phyloP scores from a whole-genome alignment of 2,113 vertebrate species.

The Coregonus clupeaformis region DNA sequence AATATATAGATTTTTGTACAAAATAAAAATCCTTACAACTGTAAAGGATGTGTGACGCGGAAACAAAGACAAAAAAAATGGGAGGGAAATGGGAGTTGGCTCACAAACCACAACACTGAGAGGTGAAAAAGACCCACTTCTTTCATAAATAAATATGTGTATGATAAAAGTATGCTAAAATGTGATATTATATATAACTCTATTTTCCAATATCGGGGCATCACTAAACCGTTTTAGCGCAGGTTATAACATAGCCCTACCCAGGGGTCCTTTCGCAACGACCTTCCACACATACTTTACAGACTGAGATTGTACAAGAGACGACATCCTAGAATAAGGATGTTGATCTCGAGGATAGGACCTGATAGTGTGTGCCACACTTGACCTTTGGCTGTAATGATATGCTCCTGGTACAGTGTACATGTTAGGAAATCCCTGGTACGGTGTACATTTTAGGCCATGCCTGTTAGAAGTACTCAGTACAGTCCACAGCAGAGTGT shows the following conservation, averaged over 20 bases:
- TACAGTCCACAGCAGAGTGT: constrained; percentile 34
- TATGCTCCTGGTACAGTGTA: constrained; percentile 37
- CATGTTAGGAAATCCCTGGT: constrained; percentile 2
- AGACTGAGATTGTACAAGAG: constrained; percentile 46
- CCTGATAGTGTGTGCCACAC: constrained; percentile 69
- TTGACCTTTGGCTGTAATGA: constrained; percentile 67
- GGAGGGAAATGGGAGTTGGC: constrained; percentile 43
- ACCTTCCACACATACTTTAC: constrained; percentile 54
- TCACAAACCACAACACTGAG: constrained; percentile 69
- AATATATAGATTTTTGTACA: constrained; percentile 82
- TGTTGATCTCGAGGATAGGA: constrained; percentile 62
- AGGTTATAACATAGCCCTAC: constrained; percentile 45
- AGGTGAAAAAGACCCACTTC: constrained; percentile 67
- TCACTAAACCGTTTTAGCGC: constrained; percentile 56
- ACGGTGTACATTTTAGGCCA: constrained; percentile 6
- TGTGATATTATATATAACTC: constrained; percentile 74
- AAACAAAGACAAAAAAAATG: constrained; percentile 32
- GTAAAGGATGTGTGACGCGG: constrained; percentile 60
- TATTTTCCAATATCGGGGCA: constrained; percentile 64
- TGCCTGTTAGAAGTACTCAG: constrained; percentile 44
- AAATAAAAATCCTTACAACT: constrained; percentile 77
- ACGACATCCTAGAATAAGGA: constrained; percentile 62
- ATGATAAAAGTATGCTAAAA: no score
- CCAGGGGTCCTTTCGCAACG: constrained; percentile 47
- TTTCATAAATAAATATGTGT: constrained; percentile 77